phyloP scores from a whole-genome alignment of 37 sponge, comb jelly and placozoan genomes.

The Halisarca cf. caerulea region DNA sequence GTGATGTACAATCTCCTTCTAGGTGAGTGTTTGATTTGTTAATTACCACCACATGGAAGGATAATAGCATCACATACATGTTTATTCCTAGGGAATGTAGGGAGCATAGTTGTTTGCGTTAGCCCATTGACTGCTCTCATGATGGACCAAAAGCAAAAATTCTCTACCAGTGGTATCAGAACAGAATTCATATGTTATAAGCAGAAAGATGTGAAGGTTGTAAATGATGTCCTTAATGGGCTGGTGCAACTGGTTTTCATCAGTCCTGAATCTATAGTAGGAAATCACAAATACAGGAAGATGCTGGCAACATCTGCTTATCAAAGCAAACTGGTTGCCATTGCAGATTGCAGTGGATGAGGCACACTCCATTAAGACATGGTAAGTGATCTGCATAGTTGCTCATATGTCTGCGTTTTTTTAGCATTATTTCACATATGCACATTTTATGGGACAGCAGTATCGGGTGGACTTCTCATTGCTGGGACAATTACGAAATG shows the following conservation, averaged over 20 bases:
- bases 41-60: too few relatives aligned
- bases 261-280: constrained; percentile 39
- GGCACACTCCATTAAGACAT: constrained; percentile 54
- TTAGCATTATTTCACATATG: too few relatives aligned
- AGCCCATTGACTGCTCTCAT: constrained; percentile 55
- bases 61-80: too few relatives aligned
- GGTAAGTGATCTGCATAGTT: constrained; percentile 17
- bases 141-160: constrained; percentile 46
- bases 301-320: constrained; percentile 42
- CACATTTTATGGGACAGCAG: too few relatives aligned
- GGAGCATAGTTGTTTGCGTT: constrained; percentile 42
- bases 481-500: too few relatives aligned
- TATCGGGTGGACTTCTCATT: too few relatives aligned
- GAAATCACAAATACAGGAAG: constrained; percentile 24
- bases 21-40: too few relatives aligned
- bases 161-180: constrained; percentile 10
- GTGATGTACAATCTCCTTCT: too few relatives aligned
- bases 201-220: constrained; percentile 20
- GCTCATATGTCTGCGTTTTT: too few relatives aligned
- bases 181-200: constrained; percentile 56
- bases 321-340: constrained; percentile 40
- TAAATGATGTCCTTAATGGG: constrained; percentile 13
- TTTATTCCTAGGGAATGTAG: too few relatives aligned
- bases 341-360: constrained; percentile 69
- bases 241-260: constrained; percentile 47